Evolutionary conservation across 2,888 invertebrate species (phyloP).

Genomic region (Hirtodrosophila trivittata): DNA sequence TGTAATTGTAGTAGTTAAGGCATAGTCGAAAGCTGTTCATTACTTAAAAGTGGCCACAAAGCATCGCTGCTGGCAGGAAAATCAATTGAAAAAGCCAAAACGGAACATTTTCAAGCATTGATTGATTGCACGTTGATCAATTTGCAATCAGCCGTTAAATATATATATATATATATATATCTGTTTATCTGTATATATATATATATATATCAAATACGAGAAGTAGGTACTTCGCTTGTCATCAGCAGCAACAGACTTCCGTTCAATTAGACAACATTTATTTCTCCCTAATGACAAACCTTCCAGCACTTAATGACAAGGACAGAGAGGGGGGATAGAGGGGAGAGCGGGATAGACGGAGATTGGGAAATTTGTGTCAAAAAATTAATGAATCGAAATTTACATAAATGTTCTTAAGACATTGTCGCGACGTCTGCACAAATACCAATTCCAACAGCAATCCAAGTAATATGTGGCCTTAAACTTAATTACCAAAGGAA

Average conservation of each 20-base stretch:
- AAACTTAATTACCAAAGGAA: constrained; percentile 60
- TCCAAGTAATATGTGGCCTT: constrained; percentile 53
- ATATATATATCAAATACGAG: constrained; percentile 4
- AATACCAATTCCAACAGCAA: constrained; percentile 30
- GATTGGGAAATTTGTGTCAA: constrained; percentile 40
- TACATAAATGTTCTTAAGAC: constrained; percentile 62
- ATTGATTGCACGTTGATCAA: constrained; percentile 58
- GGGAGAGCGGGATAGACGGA: no score
- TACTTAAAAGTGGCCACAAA: constrained; percentile 11
- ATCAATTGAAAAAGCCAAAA: constrained; percentile 27
- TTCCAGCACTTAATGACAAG: constrained; percentile 32
- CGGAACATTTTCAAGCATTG: constrained; percentile 44
- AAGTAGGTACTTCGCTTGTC: constrained; percentile 37
- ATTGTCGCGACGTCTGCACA: constrained; percentile 39
- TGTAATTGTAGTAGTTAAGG: constrained; percentile 3
- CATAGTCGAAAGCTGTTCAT: constrained; percentile 3
- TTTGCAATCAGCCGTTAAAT: constrained; percentile 62
- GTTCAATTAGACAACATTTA: constrained; percentile 64
- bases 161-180: constrained; percentile 8
- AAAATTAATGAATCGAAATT: constrained; percentile 71
- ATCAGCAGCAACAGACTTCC: constrained; percentile 60
- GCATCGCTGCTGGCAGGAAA: constrained; percentile 27
- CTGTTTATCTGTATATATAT: not conserved
- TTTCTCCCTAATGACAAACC: constrained; percentile 47
- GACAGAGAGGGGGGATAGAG: not conserved